Evolutionary conservation across 1,140 invertebrate genomes (phyloP).

Genomic region (Riptortus pedestris): DNA sequence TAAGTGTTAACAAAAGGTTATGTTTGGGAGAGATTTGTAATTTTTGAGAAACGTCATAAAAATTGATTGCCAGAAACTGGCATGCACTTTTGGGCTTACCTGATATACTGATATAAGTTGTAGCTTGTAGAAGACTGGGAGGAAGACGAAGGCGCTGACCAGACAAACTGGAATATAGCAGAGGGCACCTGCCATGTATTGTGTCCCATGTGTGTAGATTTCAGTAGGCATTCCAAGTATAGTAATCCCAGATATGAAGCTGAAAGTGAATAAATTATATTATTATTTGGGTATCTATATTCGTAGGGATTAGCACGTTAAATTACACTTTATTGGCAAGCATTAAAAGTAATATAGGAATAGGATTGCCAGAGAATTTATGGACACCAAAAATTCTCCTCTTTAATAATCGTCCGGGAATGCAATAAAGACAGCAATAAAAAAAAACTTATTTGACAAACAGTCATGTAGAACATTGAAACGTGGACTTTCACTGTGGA

Average conservation of each 20-base stretch:
- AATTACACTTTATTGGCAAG: too few relatives aligned
- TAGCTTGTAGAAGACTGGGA: neutral
- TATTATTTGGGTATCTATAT: too few relatives aligned
- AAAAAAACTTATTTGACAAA: too few relatives aligned
- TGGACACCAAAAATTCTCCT: too few relatives aligned
- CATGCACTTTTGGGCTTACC: neutral
- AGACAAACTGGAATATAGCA: slow-evolving; percentile 53
- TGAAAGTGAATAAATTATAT: slow-evolving; percentile 38
- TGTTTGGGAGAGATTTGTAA: neutral
- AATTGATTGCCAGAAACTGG: neutral
- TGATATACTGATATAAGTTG: slow-evolving; percentile 3
- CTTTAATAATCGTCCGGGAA: too few relatives aligned
- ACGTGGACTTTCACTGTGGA: too few relatives aligned
- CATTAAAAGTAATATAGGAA: too few relatives aligned
- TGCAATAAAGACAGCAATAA: too few relatives aligned
- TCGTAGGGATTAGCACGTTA: too few relatives aligned
- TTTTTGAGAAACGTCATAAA: neutral
- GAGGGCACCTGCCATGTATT: slow-evolving; percentile 65
- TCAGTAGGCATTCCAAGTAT: slow-evolving; percentile 77
- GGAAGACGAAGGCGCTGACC: slow-evolving; percentile 40
- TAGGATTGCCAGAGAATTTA: too few relatives aligned
- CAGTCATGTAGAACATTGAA: too few relatives aligned
- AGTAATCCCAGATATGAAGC: slow-evolving; percentile 80
- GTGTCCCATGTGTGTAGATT: slow-evolving; percentile 73
- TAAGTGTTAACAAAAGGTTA: neutral